These are phyloP conservation scores for Metopia argyrocephala DNA, from an alignment of 2,888 invertebrate species.

Conservation along the genomic window DNA sequence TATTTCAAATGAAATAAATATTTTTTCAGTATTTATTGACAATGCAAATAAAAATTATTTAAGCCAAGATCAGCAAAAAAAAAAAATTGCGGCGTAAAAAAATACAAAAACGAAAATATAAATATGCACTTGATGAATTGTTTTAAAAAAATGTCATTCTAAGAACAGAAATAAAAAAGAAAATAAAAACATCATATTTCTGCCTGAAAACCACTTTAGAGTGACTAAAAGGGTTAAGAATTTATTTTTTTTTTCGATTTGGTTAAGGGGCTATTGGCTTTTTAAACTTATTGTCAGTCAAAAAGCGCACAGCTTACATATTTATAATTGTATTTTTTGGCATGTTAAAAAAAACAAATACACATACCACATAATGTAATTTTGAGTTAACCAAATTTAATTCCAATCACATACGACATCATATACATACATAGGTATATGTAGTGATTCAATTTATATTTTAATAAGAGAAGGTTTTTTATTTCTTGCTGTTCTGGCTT, in stretches of 20 bases:
- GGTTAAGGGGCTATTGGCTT: slow-evolving; percentile 50
- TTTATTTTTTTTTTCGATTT: no score
- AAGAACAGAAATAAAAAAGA: neutral
- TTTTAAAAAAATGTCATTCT: slow-evolving; percentile 6
- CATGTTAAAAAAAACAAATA: no score
- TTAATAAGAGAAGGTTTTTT: slow-evolving; percentile 35
- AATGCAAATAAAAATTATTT: slow-evolving; percentile 41
- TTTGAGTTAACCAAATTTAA: slow-evolving; percentile 49
- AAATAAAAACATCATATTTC: neutral
- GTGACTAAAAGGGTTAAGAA: slow-evolving; percentile 11
- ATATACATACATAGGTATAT: no score
- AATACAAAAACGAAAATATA: neutral
- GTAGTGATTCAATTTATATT: slow-evolving; percentile 53
- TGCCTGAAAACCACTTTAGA: neutral
- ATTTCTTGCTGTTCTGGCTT: neutral
- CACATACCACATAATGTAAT: no score
- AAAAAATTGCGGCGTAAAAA: slow-evolving; percentile 1
- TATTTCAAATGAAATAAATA: neutral
- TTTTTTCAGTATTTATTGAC: slow-evolving; percentile 36
- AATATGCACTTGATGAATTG: slow-evolving; percentile 24
- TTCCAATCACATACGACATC: slow-evolving; percentile 60
- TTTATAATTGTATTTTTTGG: neutral
- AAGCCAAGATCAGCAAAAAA: slow-evolving; percentile 45
- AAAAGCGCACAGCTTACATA: slow-evolving; percentile 45
- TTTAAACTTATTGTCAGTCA: slow-evolving; percentile 53